Base-by-base conservation (phyloP, 2,888 invertebrate genomes). In the Cheilosia pagana region DNA sequence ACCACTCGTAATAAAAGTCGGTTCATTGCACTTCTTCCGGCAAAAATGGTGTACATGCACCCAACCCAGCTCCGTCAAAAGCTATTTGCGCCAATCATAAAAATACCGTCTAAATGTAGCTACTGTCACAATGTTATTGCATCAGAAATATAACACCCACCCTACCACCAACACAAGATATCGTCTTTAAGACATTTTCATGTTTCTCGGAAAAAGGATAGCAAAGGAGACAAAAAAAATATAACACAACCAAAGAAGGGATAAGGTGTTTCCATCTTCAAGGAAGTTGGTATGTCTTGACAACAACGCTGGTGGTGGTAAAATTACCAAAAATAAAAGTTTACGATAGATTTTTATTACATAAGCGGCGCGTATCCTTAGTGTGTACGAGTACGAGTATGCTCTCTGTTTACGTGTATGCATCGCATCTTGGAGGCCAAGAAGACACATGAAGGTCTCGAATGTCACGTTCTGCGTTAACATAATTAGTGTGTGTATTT, bases 391-490 rank as follows among this genome's bases (percentile, higher is more conserved):
- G n/a, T n/a, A n/a, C n/a, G n/a, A n/a, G n/a, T n/a, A n/a, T n/a
- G 7, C 25, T 25, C 10, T 19, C 14, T 39, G 25, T 21, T 6
- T 50, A n/a, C n/a, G 31, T 50, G 50, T 60, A 57, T 60, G 71
- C 65, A 72, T 72, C 52, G 52, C n/a, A 72, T 50, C 62, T 60
- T 48, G 14, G n/a, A n/a, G 39, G 7, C 8, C 12, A 12, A 12
- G 19, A 52, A 39, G 10, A 53, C 19, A 55, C 35, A 59, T 50
- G 81, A 71, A 60, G 78, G 72, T 60, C 78, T 83, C 78, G 82
- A 83, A 78, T 83, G 82, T 83, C 82, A 83, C 82, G 78, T 83
- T 74, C 52, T 43, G 63, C 78, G 68, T 78, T 83, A 83, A 83
- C 78, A 72, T 83, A 83, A 83, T 83, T 83, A 83, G 76, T 78